These are phyloP conservation scores for Zelostemma sp. DNA, from an alignment of 1,140 invertebrate genomes.

Conservation along the genomic window DNA sequence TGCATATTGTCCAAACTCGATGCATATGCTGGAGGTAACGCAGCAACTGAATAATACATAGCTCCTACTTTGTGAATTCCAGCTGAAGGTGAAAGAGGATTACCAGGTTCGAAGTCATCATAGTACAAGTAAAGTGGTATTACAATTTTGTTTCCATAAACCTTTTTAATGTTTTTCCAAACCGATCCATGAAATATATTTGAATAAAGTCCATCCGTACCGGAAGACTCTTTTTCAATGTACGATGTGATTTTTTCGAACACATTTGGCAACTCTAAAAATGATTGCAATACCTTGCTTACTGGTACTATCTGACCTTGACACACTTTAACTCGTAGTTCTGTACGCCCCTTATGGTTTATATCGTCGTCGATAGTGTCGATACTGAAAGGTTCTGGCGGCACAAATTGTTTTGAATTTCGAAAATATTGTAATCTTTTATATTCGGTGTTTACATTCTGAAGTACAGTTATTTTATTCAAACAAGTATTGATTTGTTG, in stretches of 20 bases:
- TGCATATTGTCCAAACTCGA: conserved; percentile 32
- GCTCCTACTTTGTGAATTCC: conserved; percentile 39
- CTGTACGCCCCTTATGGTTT: conserved; percentile 11
- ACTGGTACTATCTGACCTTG: conserved; percentile 21
- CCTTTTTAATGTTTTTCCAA: conserved; percentile 17
- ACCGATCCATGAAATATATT: conserved; percentile 30
- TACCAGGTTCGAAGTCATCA: conserved; percentile 38
- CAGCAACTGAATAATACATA: conserved; percentile 30
- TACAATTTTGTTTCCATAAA: conserved; percentile 26
- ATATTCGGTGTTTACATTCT: too few relatives aligned
- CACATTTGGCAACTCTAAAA: conserved; percentile 33
- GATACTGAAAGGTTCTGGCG: conserved; percentile 20
- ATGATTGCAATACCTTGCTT: conserved; percentile 20
- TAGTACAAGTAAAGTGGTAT: conserved; percentile 30
- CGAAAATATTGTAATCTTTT: conserved; percentile 30
- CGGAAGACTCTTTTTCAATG: conserved; percentile 19
- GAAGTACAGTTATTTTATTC: too few relatives aligned
- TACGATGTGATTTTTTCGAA: conserved; percentile 22
- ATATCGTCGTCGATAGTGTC: conserved; percentile 22
- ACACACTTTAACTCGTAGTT: conserved; percentile 27
- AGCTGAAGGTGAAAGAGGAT: conserved; percentile 20
- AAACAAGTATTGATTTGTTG: too few relatives aligned
- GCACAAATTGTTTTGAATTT: conserved; percentile 15
- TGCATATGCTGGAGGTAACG: conserved; percentile 23
- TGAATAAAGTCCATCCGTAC: conserved; percentile 8